Percentiles rank a stretch among this genome's conserved stretches.
Conservation (phyloP, 1,140 invertebrate genomes). For the Drosophila ohnishii region DNA sequence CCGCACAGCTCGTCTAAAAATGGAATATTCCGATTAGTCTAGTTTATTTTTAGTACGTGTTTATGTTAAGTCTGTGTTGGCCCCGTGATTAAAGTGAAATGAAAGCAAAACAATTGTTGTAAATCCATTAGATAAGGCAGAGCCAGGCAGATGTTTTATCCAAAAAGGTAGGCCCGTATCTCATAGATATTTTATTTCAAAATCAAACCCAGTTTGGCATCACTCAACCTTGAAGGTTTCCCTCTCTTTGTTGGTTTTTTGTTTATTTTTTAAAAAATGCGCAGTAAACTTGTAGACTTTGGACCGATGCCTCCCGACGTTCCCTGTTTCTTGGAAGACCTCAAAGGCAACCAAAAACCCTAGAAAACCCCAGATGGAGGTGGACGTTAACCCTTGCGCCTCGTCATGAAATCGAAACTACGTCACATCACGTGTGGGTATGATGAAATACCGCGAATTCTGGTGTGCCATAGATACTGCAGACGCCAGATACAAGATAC, state of each 20-base stretch:
- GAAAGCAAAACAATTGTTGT: background rate
- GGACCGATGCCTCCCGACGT: background rate
- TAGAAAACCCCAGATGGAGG: constrained; percentile 9
- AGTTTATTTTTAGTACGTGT: constrained; percentile 27
- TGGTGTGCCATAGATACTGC: constrained; percentile 15
- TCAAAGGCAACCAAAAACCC: background rate
- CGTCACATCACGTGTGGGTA: constrained; percentile 44
- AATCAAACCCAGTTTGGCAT: background rate
- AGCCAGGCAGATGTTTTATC: background rate
- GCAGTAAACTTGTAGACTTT: background rate
- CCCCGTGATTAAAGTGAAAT: constrained; percentile 24
- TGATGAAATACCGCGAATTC: constrained; percentile 40
- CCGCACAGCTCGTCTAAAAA: constrained; percentile 45
- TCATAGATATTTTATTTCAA: background rate
- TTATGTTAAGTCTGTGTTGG: constrained; percentile 20
- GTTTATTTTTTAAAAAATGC: background rate
- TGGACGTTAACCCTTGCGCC: constrained; percentile 28
- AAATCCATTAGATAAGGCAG: constrained; percentile 6
- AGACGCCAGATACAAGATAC: constrained; percentile 39
- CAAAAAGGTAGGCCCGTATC: no score
- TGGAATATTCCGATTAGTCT: background rate
- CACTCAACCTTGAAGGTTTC: background rate
- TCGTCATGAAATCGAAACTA: constrained; percentile 40
- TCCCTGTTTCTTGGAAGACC: background rate
- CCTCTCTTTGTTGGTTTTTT: background rate